phyloP scores from a whole-genome alignment of 2,113 vertebrate genomes.

The Elgaria multicarinata region DNA sequence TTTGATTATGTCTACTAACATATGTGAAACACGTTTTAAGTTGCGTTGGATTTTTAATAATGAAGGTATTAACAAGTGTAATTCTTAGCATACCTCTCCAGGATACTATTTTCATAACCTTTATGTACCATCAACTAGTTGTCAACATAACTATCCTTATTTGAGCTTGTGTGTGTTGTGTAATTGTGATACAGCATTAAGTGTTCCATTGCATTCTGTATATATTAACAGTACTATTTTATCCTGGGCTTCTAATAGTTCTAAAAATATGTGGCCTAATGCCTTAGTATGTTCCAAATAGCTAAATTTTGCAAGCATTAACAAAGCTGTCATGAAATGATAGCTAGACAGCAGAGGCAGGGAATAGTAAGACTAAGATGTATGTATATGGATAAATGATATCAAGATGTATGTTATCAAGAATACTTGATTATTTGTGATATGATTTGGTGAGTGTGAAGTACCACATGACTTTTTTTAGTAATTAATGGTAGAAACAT shows the following conservation, averaged over 20 bases:
- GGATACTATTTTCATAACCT: conserved; percentile 49
- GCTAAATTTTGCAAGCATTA: not conserved
- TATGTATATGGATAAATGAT: not conserved
- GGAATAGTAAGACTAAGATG: not conserved
- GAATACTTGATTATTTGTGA: not conserved
- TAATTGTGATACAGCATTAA: not conserved
- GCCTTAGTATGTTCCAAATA: conserved; percentile 6
- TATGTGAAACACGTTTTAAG: not conserved
- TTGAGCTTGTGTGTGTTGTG: conserved; percentile 25
- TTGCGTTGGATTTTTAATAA: conserved; percentile 23
- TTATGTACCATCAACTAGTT: conserved; percentile 37
- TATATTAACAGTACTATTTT: not conserved
- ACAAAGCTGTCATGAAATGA: not conserved
- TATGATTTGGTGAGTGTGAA: not conserved
- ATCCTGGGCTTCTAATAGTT: not conserved
- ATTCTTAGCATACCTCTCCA: not conserved
- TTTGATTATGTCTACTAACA: not conserved
- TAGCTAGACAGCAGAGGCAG: not conserved
- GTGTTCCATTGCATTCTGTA: not conserved
- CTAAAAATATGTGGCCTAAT: not conserved
- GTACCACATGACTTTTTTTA: not conserved
- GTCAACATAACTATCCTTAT: not conserved
- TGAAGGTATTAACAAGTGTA: not conserved
- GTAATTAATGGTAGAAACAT: not conserved
- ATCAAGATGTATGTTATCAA: not conserved